Percentiles rank a stretch among this genome's conserved stretches.
Conservation (phyloP, 2,797 vertebrate species). For the Sebastes oblongus region DNA sequence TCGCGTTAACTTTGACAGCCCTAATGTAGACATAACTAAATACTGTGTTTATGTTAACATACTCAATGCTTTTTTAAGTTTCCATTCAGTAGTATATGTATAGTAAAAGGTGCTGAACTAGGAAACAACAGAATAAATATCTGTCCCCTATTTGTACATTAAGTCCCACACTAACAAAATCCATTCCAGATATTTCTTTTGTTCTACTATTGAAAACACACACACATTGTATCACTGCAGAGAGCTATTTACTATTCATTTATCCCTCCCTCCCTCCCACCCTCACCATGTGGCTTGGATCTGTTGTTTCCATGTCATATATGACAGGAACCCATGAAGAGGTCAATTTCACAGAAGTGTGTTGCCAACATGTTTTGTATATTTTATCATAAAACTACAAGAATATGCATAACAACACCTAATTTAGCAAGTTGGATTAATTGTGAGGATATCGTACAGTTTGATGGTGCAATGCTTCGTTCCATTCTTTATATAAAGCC, state of each 20-base stretch:
- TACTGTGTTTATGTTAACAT: neutral
- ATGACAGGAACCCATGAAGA: neutral
- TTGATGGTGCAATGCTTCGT: neutral
- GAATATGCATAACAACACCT: neutral
- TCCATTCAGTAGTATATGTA: neutral
- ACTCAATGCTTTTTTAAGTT: neutral
- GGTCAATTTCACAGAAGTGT: neutral
- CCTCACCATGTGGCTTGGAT: slow-evolving; percentile 24
- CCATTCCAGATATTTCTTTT: slow-evolving; percentile 14
- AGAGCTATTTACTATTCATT: slow-evolving; percentile 11
- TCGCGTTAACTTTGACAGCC: too few relatives aligned
- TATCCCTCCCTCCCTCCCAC: neutral
- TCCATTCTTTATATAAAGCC: neutral
- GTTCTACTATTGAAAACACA: slow-evolving; percentile 31
- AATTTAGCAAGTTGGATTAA: neutral
- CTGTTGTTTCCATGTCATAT: slow-evolving; percentile 6
- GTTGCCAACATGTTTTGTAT: neutral
- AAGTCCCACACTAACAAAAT: slow-evolving; percentile 2
- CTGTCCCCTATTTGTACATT: neutral
- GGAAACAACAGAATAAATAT: neutral
- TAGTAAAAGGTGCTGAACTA: neutral
- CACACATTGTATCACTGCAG: neutral
- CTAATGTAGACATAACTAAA: neutral
- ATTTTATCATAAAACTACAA: neutral
- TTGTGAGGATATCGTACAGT: neutral